Evolutionary conservation across 2,113 vertebrate genomes (phyloP), one percentile per base, ranked within the genome.

Genomic region (Opisthocomus hoazin): DNA sequence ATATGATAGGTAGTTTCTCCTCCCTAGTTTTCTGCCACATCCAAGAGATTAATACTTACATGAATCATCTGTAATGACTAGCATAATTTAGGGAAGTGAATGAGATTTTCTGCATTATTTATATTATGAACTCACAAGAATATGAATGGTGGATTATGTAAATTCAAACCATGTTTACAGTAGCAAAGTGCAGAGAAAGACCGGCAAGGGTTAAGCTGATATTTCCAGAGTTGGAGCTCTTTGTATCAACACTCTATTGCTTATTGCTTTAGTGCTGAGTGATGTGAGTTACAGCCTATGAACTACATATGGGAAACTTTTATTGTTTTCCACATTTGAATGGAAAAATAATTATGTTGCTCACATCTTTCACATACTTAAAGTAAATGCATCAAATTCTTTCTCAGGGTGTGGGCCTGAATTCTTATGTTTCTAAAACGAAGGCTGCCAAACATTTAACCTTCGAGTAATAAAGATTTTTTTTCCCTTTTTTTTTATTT

Each of bases 61-160:
- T 98, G 97, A 98, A 98, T 98, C 97, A 97, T 98, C 97, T 94
- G 97, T 97, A 98, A 98, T 98, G 98, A 98, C 97, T 97, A 95
- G 97, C 94, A 97, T 98, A 98, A 98, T 97, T 98, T 97, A 97
- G 87, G 80, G 80, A 97, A 97, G 96, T 97, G 97, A 98, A 98
- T 97, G 96, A 97, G 97, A 98, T 95, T 96, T 98, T 98, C 97
- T 98, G 95, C 96, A 98, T 98, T 98, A 98, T 98, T 98, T 98
- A 98, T 98, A 97, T 96, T 89, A 96, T 94, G 91, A 97, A 91
- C 93, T 97, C 96, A 93, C 91, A 96, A 92, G 96, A 90, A 97
- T 96, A 97, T 98, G 97, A 98, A 97, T 97, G 97, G 97, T 95
- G 87, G 93, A 75, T 94, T 97, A 97, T 97, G 95, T 93, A 97